Conservation (phyloP, 2,888 invertebrate species). For the Coleophora deauratella region DNA sequence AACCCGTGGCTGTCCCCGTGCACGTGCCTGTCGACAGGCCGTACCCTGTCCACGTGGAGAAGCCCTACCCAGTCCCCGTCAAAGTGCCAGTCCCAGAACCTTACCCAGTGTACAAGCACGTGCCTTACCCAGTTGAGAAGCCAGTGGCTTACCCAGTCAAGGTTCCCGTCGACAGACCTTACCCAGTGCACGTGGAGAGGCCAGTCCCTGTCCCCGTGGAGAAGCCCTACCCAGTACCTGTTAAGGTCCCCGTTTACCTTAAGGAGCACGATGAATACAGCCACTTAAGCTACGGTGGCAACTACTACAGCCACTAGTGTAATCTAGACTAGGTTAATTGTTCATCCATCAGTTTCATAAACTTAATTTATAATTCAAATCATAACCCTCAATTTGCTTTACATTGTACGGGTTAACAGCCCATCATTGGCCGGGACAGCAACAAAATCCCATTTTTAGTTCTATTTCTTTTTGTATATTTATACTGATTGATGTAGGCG, state of each 20-base stretch:
- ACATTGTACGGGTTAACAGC: too few relatives aligned
- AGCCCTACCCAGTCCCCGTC: constrained; percentile 66
- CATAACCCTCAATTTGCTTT: constrained; percentile 41
- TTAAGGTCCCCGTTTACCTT: constrained; percentile 63
- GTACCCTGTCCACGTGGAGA: constrained; percentile 71
- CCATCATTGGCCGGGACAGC: constrained; percentile 70
- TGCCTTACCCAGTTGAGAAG: constrained; percentile 76
- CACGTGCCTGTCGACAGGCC: constrained; percentile 77
- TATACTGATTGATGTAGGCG: constrained; percentile 24
- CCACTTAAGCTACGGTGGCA: constrained; percentile 22
- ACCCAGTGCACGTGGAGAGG: constrained; percentile 72
- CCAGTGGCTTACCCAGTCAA: constrained; percentile 78
- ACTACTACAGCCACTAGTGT: constrained; percentile 44
- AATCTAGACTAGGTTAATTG: constrained; percentile 40
- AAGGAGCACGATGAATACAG: constrained; percentile 33
- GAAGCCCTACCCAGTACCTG: constrained; percentile 73
- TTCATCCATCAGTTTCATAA: constrained; percentile 38
- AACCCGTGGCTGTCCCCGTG: constrained; percentile 76
- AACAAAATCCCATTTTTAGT: constrained; percentile 53
- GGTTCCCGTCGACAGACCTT: constrained; percentile 78
- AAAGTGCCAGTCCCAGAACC: constrained; percentile 74
- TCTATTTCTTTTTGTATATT: constrained; percentile 59
- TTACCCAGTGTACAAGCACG: constrained; percentile 79
- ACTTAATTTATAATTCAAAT: constrained; percentile 39
- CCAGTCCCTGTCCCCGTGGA: constrained; percentile 65